These are phyloP conservation scores for Achatina immaculata DNA, from an alignment of 1,140 invertebrate species.

Conservation along the genomic window DNA sequence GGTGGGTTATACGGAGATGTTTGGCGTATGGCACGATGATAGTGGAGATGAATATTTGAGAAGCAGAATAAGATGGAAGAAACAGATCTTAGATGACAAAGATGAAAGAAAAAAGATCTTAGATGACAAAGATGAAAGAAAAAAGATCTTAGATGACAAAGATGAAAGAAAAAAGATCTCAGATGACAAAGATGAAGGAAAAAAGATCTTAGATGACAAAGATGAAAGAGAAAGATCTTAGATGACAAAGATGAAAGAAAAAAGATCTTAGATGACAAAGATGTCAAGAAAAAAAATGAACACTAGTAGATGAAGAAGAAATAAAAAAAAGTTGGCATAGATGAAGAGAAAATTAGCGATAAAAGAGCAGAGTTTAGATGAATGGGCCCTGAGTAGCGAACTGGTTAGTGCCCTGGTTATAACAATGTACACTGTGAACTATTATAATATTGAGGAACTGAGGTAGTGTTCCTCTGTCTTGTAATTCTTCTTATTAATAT, in stretches of 20 bases:
- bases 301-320: not conserved
- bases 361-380: too few relatives aligned
- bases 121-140: not conserved
- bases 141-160: not conserved
- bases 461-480: too few relatives aligned
- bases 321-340: not conserved
- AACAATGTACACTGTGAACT: too few relatives aligned
- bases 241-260: not conserved
- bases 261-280: not conserved
- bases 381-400: too few relatives aligned
- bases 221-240: not conserved
- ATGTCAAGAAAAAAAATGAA: not conserved
- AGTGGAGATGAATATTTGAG: too few relatives aligned
- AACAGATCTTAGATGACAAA: not conserved
- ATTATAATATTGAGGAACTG: too few relatives aligned
- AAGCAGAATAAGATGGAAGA: too few relatives aligned
- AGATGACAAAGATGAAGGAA: not conserved
- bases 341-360: too few relatives aligned
- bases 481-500: too few relatives aligned
- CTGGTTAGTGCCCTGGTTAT: too few relatives aligned
- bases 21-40: too few relatives aligned
- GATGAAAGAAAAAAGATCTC: not conserved
- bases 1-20: too few relatives aligned
- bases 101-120: not conserved
- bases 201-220: not conserved